phyloP scores from a whole-genome alignment of 2,797 vertebrate species.

The Sciurus vulgaris region DNA sequence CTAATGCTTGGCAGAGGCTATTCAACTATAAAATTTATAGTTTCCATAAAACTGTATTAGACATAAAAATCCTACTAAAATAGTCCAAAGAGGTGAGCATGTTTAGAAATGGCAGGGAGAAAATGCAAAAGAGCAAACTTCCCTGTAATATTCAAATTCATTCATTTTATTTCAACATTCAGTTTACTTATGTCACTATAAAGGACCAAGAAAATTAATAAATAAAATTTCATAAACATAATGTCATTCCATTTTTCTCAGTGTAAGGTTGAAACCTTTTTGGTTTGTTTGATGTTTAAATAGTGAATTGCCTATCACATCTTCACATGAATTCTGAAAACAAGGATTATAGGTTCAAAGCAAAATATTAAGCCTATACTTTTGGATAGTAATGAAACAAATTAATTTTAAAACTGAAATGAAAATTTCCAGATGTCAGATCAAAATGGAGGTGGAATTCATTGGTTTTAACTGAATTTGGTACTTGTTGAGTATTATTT shows the following conservation, averaged over 20 bases:
- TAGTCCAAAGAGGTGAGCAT: not conserved
- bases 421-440: not conserved
- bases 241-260: not conserved
- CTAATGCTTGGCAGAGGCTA: not conserved
- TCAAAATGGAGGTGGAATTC: not conserved
- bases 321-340: not conserved
- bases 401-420: conserved; percentile 26
- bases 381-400: not conserved
- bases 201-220: not conserved
- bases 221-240: not conserved
- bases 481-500: not conserved
- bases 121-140: not conserved
- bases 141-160: not conserved
- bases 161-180: not conserved
- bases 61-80: not conserved
- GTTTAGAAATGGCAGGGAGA: conserved; percentile 7
- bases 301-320: not conserved
- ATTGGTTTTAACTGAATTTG: not conserved
- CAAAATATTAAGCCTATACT: not conserved
- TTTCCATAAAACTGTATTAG: conserved; percentile 31
- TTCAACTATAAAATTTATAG: conserved; percentile 46
- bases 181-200: not conserved
- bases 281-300: not conserved
- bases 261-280: not conserved
- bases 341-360: not conserved